Conservation (phyloP, 2,113 vertebrate genomes). For the Microtus richardsoni region DNA sequence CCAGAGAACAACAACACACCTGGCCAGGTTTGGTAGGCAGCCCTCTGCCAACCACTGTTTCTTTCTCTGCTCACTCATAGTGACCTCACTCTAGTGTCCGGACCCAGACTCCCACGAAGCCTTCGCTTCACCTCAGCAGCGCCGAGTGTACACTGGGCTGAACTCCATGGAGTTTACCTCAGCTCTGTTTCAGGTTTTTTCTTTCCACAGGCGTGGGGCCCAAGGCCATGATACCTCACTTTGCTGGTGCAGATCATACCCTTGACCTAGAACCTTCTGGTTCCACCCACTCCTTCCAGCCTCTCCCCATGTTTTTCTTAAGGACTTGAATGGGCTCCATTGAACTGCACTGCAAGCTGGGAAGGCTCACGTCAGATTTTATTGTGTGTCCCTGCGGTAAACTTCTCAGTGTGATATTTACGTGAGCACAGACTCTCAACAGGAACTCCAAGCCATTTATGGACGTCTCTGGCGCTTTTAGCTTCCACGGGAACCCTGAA, state of each 20-base stretch:
- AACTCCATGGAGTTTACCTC: neutral
- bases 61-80: neutral
- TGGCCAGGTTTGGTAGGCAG: neutral
- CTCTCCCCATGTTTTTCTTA: neutral
- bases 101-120: neutral
- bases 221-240: neutral
- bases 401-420: neutral
- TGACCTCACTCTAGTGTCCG: conserved; percentile 32
- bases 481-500: neutral
- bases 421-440: neutral
- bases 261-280: neutral
- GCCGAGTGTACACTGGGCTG: neutral
- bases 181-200: neutral
- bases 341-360: neutral
- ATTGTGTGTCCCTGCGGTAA: neutral
- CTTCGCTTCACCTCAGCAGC: neutral
- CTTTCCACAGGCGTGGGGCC: neutral
- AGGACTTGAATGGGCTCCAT: neutral
- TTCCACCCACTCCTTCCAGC: neutral
- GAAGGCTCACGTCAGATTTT: neutral
- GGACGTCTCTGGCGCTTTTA: neutral
- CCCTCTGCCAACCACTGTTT: neutral
- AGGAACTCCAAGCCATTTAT: conserved; percentile 11
- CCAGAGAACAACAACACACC: neutral
- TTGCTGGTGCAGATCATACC: neutral